A percentile compares a stretch with the other conserved stretches of the same genome.
These are phyloP conservation scores for Anarrhichthys ocellatus DNA, from an alignment of 2,113 vertebrate genomes.

Conservation along the genomic window DNA sequence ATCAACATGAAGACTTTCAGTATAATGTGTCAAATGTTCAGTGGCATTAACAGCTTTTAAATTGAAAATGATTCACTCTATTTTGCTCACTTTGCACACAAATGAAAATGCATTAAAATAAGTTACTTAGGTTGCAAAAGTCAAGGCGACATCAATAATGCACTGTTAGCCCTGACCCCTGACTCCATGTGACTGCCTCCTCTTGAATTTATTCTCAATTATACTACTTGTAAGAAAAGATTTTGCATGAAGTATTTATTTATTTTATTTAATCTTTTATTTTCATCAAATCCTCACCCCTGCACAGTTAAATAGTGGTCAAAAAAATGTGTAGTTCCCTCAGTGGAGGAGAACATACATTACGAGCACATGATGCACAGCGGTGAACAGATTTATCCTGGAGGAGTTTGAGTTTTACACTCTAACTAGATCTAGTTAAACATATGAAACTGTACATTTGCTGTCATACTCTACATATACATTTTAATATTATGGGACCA, in stretches of 20 bases:
- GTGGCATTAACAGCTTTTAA: background rate
- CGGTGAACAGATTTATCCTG: background rate
- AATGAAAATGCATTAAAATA: background rate
- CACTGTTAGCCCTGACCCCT: background rate
- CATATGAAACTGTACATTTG: background rate
- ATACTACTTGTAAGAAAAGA: background rate
- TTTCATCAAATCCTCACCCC: background rate
- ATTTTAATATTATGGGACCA: background rate
- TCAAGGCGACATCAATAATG: background rate
- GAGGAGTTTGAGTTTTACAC: background rate
- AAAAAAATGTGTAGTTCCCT: background rate
- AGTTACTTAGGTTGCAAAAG: background rate
- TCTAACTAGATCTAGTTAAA: background rate
- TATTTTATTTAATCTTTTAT: background rate
- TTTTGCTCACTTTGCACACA: background rate
- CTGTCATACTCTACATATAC: background rate
- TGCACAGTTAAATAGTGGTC: background rate
- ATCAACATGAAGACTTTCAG: background rate
- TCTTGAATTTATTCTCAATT: background rate
- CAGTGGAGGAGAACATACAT: background rate
- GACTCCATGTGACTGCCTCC: background rate
- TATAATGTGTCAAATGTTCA: background rate
- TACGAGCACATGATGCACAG: conserved; percentile 8
- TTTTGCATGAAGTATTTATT: background rate
- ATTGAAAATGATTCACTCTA: background rate